A percentile compares a stretch with the other conserved stretches of the same genome.
Evolutionary conservation across 2,888 invertebrate genomes (phyloP).

Genomic region (Graphium colonna): DNA sequence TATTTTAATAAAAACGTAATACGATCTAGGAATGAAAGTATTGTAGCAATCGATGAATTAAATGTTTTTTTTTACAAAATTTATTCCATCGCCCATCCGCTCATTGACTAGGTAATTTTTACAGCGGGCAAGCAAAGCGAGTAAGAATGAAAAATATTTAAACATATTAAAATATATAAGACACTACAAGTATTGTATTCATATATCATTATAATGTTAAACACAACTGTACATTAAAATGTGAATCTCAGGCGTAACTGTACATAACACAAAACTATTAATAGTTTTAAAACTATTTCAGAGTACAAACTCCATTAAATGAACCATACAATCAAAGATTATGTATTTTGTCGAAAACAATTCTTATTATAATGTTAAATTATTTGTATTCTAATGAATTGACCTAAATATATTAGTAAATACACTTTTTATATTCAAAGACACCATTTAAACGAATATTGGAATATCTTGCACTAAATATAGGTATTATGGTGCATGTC

Average conservation of each 20-base stretch:
- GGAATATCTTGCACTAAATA: constrained; percentile 18
- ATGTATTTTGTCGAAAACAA: background rate
- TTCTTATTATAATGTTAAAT: background rate
- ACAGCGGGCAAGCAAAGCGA: constrained; percentile 52
- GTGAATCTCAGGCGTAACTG: constrained; percentile 79
- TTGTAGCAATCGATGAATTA: constrained; percentile 25
- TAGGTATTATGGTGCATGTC: too few relatives aligned
- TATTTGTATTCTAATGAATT: background rate
- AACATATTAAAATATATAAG: background rate
- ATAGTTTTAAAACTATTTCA: constrained; percentile 30
- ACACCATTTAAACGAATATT: constrained; percentile 24
- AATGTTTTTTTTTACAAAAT: constrained; percentile 14
- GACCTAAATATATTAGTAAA: background rate
- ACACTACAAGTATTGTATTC: too few relatives aligned
- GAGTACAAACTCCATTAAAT: background rate
- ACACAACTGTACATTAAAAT: constrained; percentile 55
- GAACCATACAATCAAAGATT: background rate
- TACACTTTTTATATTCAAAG: background rate
- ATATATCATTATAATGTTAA: constrained; percentile 26
- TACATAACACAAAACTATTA: constrained; percentile 55
- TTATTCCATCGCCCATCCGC: constrained; percentile 42
- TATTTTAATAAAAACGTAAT: background rate
- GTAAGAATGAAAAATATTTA: constrained; percentile 9
- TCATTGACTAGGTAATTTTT: constrained; percentile 68
- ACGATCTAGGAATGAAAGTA: constrained; percentile 31